Base-by-base conservation (phyloP, 2,888 invertebrate genomes). In the Polyploca ridens region DNA sequence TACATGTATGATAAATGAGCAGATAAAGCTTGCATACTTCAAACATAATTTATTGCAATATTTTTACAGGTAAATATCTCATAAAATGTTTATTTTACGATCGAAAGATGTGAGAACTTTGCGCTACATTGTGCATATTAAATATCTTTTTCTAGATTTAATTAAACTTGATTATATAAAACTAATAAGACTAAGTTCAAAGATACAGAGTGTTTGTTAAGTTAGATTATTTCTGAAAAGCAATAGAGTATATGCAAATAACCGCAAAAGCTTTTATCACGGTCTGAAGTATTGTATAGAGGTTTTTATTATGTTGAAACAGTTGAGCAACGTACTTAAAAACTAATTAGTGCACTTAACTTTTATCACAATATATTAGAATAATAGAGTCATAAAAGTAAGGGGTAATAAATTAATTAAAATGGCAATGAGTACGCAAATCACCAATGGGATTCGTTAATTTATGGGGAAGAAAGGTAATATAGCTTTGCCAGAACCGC, bases 261-360 rank as follows among this genome's bases (percentile, higher is more conserved):
- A 54, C 54, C 54, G 54, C 19, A 54, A 54, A 54, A 54, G 54
- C 54, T 54, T 54, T 54, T 54, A 54, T 54, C 19, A 10, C 54
- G 54, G 19, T 54, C 54, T 49, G 16, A 10, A 54, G 19, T 54
- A 54, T 19, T 54, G 54, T 54, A 54, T 14, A 54, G 49, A 49
- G 49, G 19, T 54, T 54, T 54, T 54, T 8, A 54, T 54, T 54
- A 54, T 10, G 3, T 19, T 19, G 19, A 54, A 54, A 54, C 19
- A 54, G 54, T 54, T 54, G 54, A 54, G 19, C 54, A 54, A 19
- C 19, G 54, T 54, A 54, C 19, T 54, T 10, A 54, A 4, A 5
- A 54, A 1, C 3, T 14, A 54, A 54, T 54, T 54, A 5, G 19
- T 19, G 16, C 16, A 38, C 38, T 19, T 7, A 14, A 54, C n/a